A percentile compares a stretch with the other conserved stretches of the same genome.
These are phyloP conservation scores for Hydropsyche betteni DNA, from an alignment of 2,888 invertebrate genomes.

Conservation along the genomic window DNA sequence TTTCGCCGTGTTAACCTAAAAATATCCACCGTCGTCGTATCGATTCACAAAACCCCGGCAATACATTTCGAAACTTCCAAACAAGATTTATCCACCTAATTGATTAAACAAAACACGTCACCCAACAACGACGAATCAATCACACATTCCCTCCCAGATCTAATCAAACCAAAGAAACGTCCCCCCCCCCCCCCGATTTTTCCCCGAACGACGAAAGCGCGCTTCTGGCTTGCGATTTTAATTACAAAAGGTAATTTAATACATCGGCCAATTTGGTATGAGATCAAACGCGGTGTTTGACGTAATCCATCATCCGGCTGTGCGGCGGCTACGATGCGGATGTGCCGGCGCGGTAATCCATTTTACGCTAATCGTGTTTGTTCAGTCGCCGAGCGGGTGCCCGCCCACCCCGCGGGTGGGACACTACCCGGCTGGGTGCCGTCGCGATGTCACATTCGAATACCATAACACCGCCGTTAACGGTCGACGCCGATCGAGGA, in stretches of 20 bases:
- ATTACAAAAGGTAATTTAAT: slow-evolving; percentile 30
- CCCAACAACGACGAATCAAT: no score
- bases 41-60: no score
- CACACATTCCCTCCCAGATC: no score
- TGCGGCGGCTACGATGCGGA: slow-evolving; percentile 22
- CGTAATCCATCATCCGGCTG: slow-evolving; percentile 36
- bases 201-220: no score
- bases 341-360: slow-evolving; percentile 34
- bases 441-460: background rate
- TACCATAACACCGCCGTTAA: background rate
- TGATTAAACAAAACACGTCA: no score
- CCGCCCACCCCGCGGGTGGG: background rate
- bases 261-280: slow-evolving; percentile 30
- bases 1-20: no score
- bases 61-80: no score
- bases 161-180: no score
- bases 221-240: slow-evolving; percentile 1
- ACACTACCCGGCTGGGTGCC: background rate
- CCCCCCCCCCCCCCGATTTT: no score
- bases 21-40: no score
- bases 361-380: slow-evolving; percentile 43
- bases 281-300: slow-evolving; percentile 30
- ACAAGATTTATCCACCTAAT: no score
- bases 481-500: no score
- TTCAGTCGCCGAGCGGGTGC: slow-evolving; percentile 22